These are phyloP conservation scores for Manacus vitellinus DNA, from an alignment of 2,113 vertebrate species.

Conservation along the genomic window DNA sequence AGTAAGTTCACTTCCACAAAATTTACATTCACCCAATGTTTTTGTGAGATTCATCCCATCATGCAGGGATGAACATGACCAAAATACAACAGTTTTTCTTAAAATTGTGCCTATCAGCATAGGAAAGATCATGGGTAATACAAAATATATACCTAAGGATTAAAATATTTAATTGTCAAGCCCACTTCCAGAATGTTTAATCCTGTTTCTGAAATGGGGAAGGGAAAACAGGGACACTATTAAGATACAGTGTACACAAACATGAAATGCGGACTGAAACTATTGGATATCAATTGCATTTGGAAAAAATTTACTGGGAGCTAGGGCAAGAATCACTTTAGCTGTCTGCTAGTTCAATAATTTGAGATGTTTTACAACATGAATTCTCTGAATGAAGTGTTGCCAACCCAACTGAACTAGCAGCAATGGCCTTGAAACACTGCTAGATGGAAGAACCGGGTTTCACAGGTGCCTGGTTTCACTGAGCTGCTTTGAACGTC, in stretches of 20 bases:
- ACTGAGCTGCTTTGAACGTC: background rate
- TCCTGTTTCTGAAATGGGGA: background rate
- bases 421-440: background rate
- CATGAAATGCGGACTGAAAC: background rate
- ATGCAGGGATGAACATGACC: background rate
- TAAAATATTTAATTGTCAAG: background rate
- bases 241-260: background rate
- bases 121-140: background rate
- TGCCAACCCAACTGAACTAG: background rate
- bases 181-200: background rate
- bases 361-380: background rate
- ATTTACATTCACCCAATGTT: background rate
- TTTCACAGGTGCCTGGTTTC: background rate
- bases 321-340: background rate
- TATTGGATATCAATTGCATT: background rate
- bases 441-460: background rate
- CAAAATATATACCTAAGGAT: background rate
- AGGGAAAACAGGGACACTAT: background rate
- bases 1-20: background rate
- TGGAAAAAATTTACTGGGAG: background rate
- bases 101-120: background rate
- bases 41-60: background rate
- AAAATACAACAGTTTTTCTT: background rate
- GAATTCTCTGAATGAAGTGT: background rate
- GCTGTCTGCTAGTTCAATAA: background rate